phyloP scores from a whole-genome alignment of 2,888 invertebrate species.

The Metellina segmentata region DNA sequence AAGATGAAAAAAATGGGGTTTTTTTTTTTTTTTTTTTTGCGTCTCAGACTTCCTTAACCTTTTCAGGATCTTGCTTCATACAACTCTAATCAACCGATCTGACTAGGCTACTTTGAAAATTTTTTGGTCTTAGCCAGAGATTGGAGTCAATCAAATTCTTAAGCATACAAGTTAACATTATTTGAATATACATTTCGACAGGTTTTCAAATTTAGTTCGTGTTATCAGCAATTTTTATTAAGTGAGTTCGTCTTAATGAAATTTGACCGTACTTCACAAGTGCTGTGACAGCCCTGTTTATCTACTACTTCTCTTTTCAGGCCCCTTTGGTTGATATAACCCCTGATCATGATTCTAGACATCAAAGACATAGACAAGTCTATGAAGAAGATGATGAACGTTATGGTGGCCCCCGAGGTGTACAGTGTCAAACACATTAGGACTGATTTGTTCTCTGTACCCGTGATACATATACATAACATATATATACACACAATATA shows the following conservation, averaged over 20 bases:
- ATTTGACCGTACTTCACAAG: too few species aligned
- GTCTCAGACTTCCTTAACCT: too few species aligned
- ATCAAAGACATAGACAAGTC: conserved; percentile 82
- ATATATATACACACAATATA: conserved; percentile 53
- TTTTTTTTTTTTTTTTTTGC: too few species aligned
- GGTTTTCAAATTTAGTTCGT: too few species aligned
- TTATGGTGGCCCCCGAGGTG: conserved; percentile 85
- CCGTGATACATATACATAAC: conserved; percentile 45
- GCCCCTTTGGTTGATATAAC: conserved; percentile 88
- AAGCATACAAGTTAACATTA: background rate
- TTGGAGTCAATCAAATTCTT: background rate
- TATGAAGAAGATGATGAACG: conserved; percentile 88
- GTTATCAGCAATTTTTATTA: too few species aligned
- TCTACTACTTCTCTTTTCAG: conserved; percentile 81
- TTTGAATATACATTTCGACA: too few species aligned
- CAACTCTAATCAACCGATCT: too few species aligned
- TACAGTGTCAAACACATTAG: conserved; percentile 78
- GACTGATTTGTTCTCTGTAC: conserved; percentile 18
- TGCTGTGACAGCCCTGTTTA: background rate
- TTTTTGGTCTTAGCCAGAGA: too few species aligned
- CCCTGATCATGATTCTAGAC: conserved; percentile 86
- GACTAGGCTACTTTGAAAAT: too few species aligned
- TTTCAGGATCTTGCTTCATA: too few species aligned
- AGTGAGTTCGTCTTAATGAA: too few species aligned
- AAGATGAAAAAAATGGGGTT: too few species aligned